Percentiles rank a stretch among this genome's conserved stretches.
These are phyloP conservation scores for Stigmatopora argus DNA, from an alignment of 2,113 vertebrate genomes.

Conservation along the genomic window DNA sequence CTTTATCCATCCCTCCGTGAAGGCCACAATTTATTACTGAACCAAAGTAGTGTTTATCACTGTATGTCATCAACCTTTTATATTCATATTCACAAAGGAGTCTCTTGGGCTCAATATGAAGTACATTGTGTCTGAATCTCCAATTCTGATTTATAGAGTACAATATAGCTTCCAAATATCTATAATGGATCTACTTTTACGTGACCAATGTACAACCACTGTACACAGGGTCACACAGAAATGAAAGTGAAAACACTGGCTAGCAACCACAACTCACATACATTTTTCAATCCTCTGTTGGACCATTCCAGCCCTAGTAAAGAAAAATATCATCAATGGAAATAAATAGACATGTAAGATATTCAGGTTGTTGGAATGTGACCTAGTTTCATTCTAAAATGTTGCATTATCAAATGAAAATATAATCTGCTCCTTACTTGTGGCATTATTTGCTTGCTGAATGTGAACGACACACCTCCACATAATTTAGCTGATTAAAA, in stretches of 20 bases:
- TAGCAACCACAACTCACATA: neutral
- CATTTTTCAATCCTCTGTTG: neutral
- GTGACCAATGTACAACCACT: neutral
- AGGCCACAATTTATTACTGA: neutral
- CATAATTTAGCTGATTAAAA: too few relatives aligned
- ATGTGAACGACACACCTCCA: too few relatives aligned
- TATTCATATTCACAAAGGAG: neutral
- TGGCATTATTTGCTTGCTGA: too few relatives aligned
- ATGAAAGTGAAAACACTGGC: neutral
- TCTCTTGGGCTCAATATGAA: neutral
- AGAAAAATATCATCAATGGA: too few relatives aligned
- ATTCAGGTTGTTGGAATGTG: too few relatives aligned
- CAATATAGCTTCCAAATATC: neutral
- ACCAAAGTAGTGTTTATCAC: neutral
- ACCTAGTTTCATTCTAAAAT: too few relatives aligned
- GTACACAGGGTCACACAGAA: neutral
- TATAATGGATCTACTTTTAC: neutral
- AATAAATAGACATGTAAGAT: too few relatives aligned
- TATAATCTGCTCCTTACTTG: too few relatives aligned
- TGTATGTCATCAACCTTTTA: neutral
- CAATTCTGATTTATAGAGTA: neutral
- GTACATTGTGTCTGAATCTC: neutral
- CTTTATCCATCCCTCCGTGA: neutral
- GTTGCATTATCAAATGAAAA: too few relatives aligned
- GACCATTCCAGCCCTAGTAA: neutral